phyloP scores from a whole-genome alignment of 92 coral and sea anemone species.

The Virgularia gustaviana region DNA sequence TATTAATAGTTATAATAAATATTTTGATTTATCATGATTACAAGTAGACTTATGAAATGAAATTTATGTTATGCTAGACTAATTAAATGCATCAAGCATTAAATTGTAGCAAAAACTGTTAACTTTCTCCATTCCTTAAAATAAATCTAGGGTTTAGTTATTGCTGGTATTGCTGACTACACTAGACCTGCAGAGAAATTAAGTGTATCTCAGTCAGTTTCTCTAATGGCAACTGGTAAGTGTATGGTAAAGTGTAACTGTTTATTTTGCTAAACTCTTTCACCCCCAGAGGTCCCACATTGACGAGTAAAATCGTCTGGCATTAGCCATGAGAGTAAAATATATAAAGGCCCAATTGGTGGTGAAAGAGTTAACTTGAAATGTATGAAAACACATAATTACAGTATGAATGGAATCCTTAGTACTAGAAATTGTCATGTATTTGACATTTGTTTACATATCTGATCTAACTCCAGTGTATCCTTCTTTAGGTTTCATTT shows the following conservation, averaged over 20 bases:
- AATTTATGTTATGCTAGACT: too few relatives aligned
- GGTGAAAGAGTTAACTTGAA: neutral
- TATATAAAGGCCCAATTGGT: neutral
- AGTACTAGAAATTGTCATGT: too few relatives aligned
- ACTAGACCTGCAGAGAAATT: slow-evolving; percentile 97
- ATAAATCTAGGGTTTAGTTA: slow-evolving; percentile 82
- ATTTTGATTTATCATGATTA: neutral
- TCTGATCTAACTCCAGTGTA: neutral
- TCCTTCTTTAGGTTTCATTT: slow-evolving; percentile 67
- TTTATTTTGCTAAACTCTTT: too few relatives aligned
- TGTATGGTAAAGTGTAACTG: too few relatives aligned
- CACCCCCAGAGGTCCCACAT: too few relatives aligned
- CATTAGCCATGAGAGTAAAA: neutral
- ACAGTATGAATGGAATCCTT: too few relatives aligned
- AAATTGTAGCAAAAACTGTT: neutral
- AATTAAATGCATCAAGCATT: too few relatives aligned
- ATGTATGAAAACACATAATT: too few relatives aligned
- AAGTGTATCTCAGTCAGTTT: slow-evolving; percentile 87
- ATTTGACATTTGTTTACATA: neutral
- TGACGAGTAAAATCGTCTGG: too few relatives aligned
- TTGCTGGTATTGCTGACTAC: slow-evolving; percentile 94
- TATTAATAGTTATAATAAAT: neutral
- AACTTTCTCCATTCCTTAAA: neutral
- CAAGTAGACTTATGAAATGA: too few relatives aligned
- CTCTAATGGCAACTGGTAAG: slow-evolving; percentile 90